These are phyloP conservation scores for Arothron firmamentum DNA, from an alignment of 2,113 vertebrate genomes.

Conservation along the genomic window DNA sequence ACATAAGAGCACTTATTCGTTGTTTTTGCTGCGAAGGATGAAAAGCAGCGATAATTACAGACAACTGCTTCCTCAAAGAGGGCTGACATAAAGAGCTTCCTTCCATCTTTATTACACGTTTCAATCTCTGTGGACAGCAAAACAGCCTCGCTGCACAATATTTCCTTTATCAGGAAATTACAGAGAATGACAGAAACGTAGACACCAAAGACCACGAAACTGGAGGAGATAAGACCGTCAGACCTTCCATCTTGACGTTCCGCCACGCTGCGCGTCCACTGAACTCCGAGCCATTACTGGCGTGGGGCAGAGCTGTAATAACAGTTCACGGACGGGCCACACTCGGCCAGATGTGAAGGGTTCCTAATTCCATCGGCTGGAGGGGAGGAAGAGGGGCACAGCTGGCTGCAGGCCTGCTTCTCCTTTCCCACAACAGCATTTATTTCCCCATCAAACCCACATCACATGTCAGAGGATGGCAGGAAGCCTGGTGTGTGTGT, in stretches of 20 bases:
- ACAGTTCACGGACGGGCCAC: slow-evolving; percentile 48
- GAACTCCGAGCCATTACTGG: slow-evolving; percentile 54
- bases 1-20: slow-evolving; percentile 55
- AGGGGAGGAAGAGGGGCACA: slow-evolving; percentile 20
- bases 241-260: no score
- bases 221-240: no score
- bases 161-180: slow-evolving; percentile 36
- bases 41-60: slow-evolving; percentile 69
- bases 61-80: slow-evolving; percentile 55
- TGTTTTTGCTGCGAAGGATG: slow-evolving; percentile 55
- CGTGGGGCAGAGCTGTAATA: slow-evolving; percentile 32
- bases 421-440: slow-evolving; percentile 40
- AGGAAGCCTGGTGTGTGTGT: slow-evolving; percentile 15
- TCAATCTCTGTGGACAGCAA: slow-evolving; percentile 39
- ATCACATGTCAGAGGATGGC: slow-evolving; percentile 47
- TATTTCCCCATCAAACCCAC: slow-evolving; percentile 60
- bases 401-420: slow-evolving; percentile 50
- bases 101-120: slow-evolving; percentile 67
- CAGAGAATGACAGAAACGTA: slow-evolving; percentile 13
- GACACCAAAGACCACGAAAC: background rate
- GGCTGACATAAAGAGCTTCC: slow-evolving; percentile 62
- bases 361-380: slow-evolving; percentile 32
- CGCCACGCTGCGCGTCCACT: background rate
- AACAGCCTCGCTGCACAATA: slow-evolving; percentile 31
- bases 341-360: slow-evolving; percentile 53